Evolutionary conservation across 1,140 invertebrate genomes (phyloP), one percentile per base, ranked within the genome.

Genomic region (Riptortus pedestris): DNA sequence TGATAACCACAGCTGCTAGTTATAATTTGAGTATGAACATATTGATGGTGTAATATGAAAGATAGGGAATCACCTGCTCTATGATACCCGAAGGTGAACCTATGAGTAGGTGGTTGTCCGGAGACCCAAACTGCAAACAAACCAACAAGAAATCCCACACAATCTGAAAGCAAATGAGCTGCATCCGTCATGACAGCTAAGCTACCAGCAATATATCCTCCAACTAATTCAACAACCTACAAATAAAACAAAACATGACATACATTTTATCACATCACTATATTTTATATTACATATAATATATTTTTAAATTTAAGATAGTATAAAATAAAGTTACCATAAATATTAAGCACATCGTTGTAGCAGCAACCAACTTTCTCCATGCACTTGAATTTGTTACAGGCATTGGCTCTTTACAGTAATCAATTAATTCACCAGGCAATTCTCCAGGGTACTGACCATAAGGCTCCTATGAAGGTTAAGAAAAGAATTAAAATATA

Each of bases 151-250:
- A 91, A 91, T 66, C 87, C 87, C 64, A 86, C 83, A 70, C 90
- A 85, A 78, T 92, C 90, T 67, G 85, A 87, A 65, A 90, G 77
- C 72, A 92, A 79, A 78, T 92, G 89, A 29, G 88, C 88, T 27
- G 88, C 88, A 76, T 92, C 89, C 22, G 86, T 84, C 81, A 90
- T 86, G 68, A 91, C 83, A 11, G 90, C 88, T 63, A 91, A 76
- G 75, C 87, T 90, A 70, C 85, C 83, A 18, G 89, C 87, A 29
- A 90, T 72, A 72, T 87, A 84, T 1, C 89, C 89, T 67, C 89
- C 89, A 48, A 85, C 74, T 67, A 85, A 74, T 77, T 86, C 84
- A 68, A 81, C 79, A 67, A 84, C 73, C 84, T 85, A 66, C 47
- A 71, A 69, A 68, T 69, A 7, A 26, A 48, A 22, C 2, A 61